Evolutionary conservation across 2,797 vertebrate genomes (phyloP).

Genomic region (Gallinago stenura): DNA sequence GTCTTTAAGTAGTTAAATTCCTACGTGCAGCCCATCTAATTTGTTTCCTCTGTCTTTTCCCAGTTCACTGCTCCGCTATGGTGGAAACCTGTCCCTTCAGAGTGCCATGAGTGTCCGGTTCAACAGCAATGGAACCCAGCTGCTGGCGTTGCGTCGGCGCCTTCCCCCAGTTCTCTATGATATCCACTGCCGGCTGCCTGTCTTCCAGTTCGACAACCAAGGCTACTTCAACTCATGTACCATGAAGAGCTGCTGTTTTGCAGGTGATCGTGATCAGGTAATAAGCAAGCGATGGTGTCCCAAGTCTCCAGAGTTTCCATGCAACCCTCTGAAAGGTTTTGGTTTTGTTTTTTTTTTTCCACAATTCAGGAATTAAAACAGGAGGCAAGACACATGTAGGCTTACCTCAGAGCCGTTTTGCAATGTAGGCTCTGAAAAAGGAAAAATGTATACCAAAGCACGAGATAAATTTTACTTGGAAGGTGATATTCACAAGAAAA

Average conservation of each 20-base stretch:
- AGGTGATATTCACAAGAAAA: not conserved
- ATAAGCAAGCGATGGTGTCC: not conserved
- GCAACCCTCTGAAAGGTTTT: too few relatives aligned
- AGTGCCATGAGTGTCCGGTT: conserved; percentile 99
- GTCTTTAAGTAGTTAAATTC: not conserved
- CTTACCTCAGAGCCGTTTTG: not conserved
- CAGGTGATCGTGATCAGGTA: conserved; percentile 97
- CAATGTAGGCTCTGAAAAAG: not conserved
- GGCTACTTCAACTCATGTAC: conserved; percentile 99
- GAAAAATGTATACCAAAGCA: not conserved
- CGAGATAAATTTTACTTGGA: not conserved
- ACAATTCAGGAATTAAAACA: not conserved
- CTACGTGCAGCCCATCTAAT: fast-evolving
- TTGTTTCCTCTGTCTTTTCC: not conserved
- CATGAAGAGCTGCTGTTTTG: conserved; percentile 99
- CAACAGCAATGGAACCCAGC: conserved; percentile 95
- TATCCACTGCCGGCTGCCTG: conserved; percentile 95
- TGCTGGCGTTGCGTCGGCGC: conserved; percentile 93
- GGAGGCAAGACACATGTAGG: not conserved
- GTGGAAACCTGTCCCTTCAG: conserved; percentile 95
- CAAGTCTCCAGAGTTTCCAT: not conserved
- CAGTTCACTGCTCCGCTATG: conserved; percentile 94
- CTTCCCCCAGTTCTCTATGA: conserved; percentile 97
- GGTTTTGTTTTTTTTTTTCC: not conserved
- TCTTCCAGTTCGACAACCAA: conserved; percentile 99